A percentile compares a stretch with the other conserved stretches of the same genome.
phyloP scores from a whole-genome alignment of 2,797 vertebrate species.

The Avahi laniger region DNA sequence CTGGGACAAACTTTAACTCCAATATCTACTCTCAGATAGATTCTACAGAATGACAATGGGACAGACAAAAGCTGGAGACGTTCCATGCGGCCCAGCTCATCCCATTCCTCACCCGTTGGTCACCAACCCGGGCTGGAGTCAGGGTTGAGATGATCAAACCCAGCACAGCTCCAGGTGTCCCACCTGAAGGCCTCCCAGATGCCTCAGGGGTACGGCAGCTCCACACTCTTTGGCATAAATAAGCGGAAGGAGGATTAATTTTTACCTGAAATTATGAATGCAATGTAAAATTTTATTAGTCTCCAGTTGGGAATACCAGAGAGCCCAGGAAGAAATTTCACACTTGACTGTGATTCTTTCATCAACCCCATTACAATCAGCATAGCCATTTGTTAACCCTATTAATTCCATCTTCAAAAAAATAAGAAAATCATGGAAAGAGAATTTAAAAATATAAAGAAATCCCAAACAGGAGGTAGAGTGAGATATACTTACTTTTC shows the following conservation, averaged over 20 bases:
- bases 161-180: background rate
- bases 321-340: slow-evolving; percentile 43
- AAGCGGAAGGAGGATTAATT: background rate
- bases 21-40: background rate
- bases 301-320: background rate
- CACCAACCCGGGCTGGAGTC: background rate
- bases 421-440: background rate
- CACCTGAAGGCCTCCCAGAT: background rate
- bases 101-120: background rate
- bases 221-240: background rate
- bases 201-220: background rate
- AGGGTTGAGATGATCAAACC: background rate
- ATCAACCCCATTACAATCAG: slow-evolving; percentile 48
- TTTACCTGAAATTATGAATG: background rate
- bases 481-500: background rate
- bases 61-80: background rate
- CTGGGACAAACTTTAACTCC: background rate
- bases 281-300: background rate
- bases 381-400: slow-evolving; percentile 17
- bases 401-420: slow-evolving; percentile 10
- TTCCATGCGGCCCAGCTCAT: accelerated
- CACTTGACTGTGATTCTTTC: slow-evolving; percentile 10
- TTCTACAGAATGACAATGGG: background rate
- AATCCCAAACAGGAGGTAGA: background rate
- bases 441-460: background rate